A percentile compares a stretch with the other conserved stretches of the same genome.
Conservation (phyloP, 2,888 invertebrate genomes). For the Hyalella azteca region DNA sequence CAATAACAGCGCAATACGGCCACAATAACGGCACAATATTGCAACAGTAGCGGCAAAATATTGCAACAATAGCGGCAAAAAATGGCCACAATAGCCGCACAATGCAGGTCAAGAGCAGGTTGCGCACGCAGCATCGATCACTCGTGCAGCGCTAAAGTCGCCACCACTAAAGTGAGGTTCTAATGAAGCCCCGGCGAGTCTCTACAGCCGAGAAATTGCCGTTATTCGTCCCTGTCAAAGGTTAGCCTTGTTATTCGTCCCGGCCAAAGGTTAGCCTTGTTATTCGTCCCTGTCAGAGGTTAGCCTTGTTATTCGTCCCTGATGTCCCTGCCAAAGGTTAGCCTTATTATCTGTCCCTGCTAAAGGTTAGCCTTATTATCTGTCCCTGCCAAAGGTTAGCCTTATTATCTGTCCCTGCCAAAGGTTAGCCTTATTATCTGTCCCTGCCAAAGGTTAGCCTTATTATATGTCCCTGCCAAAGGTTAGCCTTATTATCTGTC, state of each 20-base stretch:
- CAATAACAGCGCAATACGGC: no score
- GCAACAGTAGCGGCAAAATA: background rate
- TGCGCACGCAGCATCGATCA: slow-evolving; percentile 7
- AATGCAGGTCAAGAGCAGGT: slow-evolving; percentile 27
- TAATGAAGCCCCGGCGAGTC: slow-evolving; percentile 30
- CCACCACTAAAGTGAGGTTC: background rate
- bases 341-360: no score
- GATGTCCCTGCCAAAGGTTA: slow-evolving; percentile 35
- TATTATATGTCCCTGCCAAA: no score
- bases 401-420: no score
- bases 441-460: no score
- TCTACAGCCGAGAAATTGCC: background rate
- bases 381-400: no score
- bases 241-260: slow-evolving; percentile 32
- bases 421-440: no score
- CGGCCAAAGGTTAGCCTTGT: slow-evolving; percentile 34
- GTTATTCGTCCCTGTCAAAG: slow-evolving; percentile 27
- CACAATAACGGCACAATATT: no score
- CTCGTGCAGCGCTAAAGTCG: background rate
- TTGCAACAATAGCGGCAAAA: background rate
- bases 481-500: no score
- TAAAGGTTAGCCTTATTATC: no score
- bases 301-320: slow-evolving; percentile 32
- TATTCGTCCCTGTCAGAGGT: slow-evolving; percentile 27
- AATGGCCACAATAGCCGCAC: background rate